These are phyloP conservation scores for Muntiacus muntjak DNA, from an alignment of 2,113 vertebrate species.

Conservation along the genomic window DNA sequence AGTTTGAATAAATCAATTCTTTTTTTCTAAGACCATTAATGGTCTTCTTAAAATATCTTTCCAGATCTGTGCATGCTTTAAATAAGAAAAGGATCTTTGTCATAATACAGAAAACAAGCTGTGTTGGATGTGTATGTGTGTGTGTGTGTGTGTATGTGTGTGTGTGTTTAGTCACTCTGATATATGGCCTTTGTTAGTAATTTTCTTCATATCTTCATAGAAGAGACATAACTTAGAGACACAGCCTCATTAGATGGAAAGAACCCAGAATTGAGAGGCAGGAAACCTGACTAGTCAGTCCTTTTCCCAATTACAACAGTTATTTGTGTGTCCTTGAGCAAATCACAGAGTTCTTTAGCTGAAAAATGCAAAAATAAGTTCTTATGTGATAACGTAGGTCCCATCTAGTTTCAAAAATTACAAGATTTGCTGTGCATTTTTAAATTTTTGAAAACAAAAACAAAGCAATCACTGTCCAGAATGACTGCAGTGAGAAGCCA, in stretches of 20 bases:
- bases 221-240: not conserved
- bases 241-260: not conserved
- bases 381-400: not conserved
- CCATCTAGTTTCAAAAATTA: not conserved
- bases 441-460: not conserved
- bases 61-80: not conserved
- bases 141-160: not conserved
- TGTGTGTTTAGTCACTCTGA: not conserved
- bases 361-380: not conserved
- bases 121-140: not conserved
- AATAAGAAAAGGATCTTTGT: not conserved
- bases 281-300: not conserved
- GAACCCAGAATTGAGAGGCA: not conserved
- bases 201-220: not conserved
- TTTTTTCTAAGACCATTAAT: not conserved
- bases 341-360: not conserved
- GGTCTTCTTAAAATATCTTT: not conserved
- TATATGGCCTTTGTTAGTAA: not conserved
- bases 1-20: not conserved
- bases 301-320: not conserved
- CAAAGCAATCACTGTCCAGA: not conserved
- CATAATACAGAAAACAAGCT: not conserved
- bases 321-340: not conserved
- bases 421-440: not conserved
- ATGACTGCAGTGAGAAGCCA: not conserved